Evolutionary conservation across 64 coral and sea anemone genomes (phyloP).

Genomic region (Porites lutea): DNA sequence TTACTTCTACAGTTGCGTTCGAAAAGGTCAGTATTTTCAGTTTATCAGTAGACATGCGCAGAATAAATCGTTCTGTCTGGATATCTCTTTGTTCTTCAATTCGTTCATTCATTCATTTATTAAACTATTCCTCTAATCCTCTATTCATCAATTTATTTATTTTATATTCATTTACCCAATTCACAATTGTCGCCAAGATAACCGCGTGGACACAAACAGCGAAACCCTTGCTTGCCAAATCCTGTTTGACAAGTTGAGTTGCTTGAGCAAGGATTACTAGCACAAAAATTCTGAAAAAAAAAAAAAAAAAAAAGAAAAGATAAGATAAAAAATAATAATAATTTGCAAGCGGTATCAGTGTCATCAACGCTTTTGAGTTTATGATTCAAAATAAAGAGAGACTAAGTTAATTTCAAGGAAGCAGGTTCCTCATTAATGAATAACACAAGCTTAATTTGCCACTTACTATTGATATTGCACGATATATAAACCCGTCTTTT

Average conservation of each 20-base stretch:
- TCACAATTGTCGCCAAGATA: slow-evolving; percentile 25
- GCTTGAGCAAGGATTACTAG: not conserved
- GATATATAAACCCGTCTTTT: not conserved
- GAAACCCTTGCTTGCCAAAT: not conserved
- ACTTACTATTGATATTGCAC: not conserved
- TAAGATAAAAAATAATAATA: not conserved
- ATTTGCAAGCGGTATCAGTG: too few relatives aligned
- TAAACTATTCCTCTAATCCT: too few relatives aligned
- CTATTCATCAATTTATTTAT: too few relatives aligned
- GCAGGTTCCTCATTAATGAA: not conserved
- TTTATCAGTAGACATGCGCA: too few relatives aligned
- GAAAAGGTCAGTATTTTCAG: too few relatives aligned
- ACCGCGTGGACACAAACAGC: slow-evolving; percentile 17
- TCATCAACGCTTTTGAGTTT: too few relatives aligned
- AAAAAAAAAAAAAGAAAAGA: not conserved
- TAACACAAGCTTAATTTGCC: not conserved
- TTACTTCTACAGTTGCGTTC: too few relatives aligned
- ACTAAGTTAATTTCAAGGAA: not conserved
- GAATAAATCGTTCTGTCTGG: too few relatives aligned
- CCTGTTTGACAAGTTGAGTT: slow-evolving; percentile 14
- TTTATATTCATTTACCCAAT: not conserved
- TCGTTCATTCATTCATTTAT: too few relatives aligned
- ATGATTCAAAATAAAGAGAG: too few relatives aligned
- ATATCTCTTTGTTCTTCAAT: too few relatives aligned
- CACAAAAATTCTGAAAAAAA: not conserved